Conservation (phyloP, 2,888 invertebrate genomes). For the Phymatocera aterrima region DNA sequence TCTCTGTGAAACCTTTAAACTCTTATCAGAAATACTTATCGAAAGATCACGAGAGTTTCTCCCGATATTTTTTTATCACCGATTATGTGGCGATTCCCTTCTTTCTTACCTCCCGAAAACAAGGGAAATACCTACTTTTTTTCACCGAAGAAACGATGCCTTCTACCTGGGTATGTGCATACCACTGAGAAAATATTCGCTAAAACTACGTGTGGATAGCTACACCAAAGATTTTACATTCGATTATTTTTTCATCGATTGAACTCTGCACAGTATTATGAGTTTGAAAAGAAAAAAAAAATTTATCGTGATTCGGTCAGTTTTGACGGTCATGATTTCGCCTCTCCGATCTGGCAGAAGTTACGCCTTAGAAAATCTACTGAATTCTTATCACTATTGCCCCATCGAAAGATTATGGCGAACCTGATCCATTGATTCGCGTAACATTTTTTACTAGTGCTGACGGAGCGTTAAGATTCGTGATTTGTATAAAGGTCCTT, state of each 20-base stretch:
- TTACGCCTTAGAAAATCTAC: neutral
- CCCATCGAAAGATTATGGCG: conserved; percentile 8
- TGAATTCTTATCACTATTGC: conserved; percentile 8
- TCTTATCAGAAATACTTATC: conserved; percentile 37
- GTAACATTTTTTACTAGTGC: conserved; percentile 27
- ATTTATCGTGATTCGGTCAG: neutral
- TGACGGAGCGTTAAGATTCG: neutral
- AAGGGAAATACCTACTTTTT: neutral
- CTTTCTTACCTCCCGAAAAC: neutral
- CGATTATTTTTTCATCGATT: neutral
- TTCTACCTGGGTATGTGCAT: no score
- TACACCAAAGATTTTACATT: neutral
- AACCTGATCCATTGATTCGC: neutral
- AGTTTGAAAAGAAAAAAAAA: neutral
- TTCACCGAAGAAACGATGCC: neutral
- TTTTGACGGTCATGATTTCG: neutral
- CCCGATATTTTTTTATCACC: conserved; percentile 10
- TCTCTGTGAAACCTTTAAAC: conserved; percentile 29
- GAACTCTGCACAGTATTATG: neutral
- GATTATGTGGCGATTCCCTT: neutral
- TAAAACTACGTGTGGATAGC: neutral
- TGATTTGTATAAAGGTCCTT: conserved; percentile 17
- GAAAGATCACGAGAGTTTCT: conserved; percentile 30
- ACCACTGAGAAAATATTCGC: no score
- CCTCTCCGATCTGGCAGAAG: neutral